A percentile compares a stretch with the other conserved stretches of the same genome.
These are phyloP conservation scores for Amiota minor DNA, from an alignment of 2,888 invertebrate genomes.

Conservation along the genomic window DNA sequence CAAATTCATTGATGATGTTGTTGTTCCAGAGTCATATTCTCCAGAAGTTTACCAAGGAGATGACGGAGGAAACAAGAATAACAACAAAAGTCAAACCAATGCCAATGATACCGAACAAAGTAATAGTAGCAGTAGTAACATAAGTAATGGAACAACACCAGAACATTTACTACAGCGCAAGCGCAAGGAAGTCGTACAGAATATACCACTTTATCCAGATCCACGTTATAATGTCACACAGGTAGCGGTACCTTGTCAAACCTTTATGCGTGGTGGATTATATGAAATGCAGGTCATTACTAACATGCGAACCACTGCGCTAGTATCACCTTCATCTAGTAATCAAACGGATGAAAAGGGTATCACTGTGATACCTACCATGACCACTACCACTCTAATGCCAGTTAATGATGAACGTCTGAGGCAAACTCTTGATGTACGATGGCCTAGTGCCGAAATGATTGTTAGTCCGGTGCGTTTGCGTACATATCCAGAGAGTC, in stretches of 20 bases:
- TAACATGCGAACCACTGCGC: conserved; percentile 57
- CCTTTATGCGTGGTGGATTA: conserved; percentile 67
- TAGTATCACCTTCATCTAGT: neutral
- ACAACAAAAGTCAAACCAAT: neutral
- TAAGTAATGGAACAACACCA: conserved; percentile 14
- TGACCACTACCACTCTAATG: conserved; percentile 63
- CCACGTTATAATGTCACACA: conserved; percentile 70
- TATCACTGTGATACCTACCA: conserved; percentile 35
- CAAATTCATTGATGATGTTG: conserved; percentile 68
- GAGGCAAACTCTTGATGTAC: conserved; percentile 80
- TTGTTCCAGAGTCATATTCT: conserved; percentile 46
- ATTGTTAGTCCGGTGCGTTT: conserved; percentile 84
- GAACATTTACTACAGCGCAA: conserved; percentile 54
- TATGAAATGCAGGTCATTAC: conserved; percentile 71
- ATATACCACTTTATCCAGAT: conserved; percentile 70
- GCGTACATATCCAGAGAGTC: conserved; percentile 84
- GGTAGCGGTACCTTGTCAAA: conserved; percentile 70
- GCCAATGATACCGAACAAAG: conserved; percentile 22
- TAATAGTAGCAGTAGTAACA: conserved; percentile 19
- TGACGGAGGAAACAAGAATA: conserved; percentile 51
- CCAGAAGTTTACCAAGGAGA: conserved; percentile 64
- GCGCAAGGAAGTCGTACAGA: conserved; percentile 69
- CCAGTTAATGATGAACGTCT: conserved; percentile 68
- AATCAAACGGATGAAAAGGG: conserved; percentile 1
- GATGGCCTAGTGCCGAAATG: conserved; percentile 85